phyloP scores from a whole-genome alignment of 2,888 invertebrate species.

The Eudemis profundana region DNA sequence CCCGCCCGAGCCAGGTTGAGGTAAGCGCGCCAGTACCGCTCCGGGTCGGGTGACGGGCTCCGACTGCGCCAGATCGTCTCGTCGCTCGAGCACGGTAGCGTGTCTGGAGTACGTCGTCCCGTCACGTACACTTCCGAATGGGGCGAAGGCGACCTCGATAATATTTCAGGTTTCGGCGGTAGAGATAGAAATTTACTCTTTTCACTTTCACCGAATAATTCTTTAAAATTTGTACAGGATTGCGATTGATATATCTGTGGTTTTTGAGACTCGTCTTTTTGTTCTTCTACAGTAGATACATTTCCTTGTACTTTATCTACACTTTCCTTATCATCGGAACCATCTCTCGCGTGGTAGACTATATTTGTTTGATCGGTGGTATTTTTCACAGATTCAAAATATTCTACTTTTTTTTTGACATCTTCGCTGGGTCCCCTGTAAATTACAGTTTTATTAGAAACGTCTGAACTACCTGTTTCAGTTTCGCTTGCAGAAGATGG shows the following conservation, averaged over 20 bases:
- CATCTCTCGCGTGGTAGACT: conserved; percentile 83
- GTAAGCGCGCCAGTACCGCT: conserved; percentile 88
- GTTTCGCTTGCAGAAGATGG: conserved; percentile 87
- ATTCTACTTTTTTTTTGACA: conserved; percentile 90
- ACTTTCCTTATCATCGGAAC: conserved; percentile 78
- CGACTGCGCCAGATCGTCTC: conserved; percentile 89
- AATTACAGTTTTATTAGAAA: conserved; percentile 89
- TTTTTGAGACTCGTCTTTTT: conserved; percentile 58
- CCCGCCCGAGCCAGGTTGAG: conserved; percentile 90
- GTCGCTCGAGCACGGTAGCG: conserved; percentile 85
- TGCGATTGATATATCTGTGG: conserved; percentile 84
- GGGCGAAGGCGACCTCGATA: conserved; percentile 82
- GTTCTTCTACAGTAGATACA: conserved; percentile 48
- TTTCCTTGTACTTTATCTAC: conserved; percentile 55
- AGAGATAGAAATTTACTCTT: conserved; percentile 85
- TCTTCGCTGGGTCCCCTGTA: conserved; percentile 86
- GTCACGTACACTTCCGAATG: conserved; percentile 79
- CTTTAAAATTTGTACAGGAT: conserved; percentile 91
- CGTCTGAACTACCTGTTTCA: conserved; percentile 90
- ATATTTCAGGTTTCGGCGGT: conserved; percentile 75
- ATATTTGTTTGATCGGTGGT: conserved; percentile 77
- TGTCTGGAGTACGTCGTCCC: conserved; percentile 81
- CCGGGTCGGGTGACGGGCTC: conserved; percentile 90
- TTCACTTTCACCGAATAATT: conserved; percentile 91
- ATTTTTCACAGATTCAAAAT: conserved; percentile 90